phyloP scores from a whole-genome alignment of 2,888 invertebrate genomes.

The Calameuta pallipes region DNA sequence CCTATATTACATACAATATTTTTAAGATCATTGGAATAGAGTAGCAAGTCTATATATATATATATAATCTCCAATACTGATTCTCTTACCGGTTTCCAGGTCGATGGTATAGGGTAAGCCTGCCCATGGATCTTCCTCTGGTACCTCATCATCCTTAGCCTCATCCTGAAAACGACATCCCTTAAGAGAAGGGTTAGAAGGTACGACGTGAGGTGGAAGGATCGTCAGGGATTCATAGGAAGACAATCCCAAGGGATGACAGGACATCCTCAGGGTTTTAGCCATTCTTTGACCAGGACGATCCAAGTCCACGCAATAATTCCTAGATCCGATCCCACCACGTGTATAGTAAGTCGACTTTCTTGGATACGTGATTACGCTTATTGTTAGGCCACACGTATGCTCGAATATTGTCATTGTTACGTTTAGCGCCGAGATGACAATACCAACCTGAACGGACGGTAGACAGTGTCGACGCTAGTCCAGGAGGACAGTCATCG shows the following conservation, averaged over 20 bases:
- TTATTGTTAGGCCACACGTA: neutral
- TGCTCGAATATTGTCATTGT: neutral
- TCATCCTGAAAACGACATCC: slow-evolving; percentile 4
- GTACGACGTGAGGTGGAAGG: neutral
- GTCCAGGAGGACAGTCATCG: slow-evolving; percentile 1
- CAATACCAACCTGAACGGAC: neutral
- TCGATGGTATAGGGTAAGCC: slow-evolving; percentile 86
- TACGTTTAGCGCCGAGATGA: neutral
- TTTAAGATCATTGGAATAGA: neutral
- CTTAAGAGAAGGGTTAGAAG: neutral
- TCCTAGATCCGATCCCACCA: neutral
- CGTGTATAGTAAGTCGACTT: neutral
- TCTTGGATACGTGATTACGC: neutral
- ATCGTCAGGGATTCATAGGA: neutral
- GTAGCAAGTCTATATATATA: neutral
- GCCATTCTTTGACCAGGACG: neutral
- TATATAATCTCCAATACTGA: slow-evolving; percentile 13
- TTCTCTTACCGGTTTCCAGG: slow-evolving; percentile 84
- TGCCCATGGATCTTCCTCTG: slow-evolving; percentile 76
- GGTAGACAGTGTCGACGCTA: neutral
- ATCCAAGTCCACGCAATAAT: neutral
- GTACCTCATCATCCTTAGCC: neutral
- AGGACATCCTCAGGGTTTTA: neutral
- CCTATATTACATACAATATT: neutral
- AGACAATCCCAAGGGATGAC: neutral